These are phyloP conservation scores for Salvelinus alpinus DNA, from an alignment of 2,113 vertebrate genomes.

Conservation along the genomic window DNA sequence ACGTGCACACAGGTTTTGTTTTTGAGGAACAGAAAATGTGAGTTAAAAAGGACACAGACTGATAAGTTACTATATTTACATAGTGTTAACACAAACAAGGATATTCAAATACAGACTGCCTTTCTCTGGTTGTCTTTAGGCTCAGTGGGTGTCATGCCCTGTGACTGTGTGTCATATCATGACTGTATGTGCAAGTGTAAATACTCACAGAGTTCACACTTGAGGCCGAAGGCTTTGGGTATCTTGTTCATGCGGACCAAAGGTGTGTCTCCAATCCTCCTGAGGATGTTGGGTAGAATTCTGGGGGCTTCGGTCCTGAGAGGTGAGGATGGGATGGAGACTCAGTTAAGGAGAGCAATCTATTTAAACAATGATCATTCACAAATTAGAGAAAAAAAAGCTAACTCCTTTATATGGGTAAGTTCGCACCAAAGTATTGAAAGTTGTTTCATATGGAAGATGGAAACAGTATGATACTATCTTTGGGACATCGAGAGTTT, in stretches of 20 bases:
- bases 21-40: too few relatives aligned
- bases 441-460: not conserved
- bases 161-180: too few relatives aligned
- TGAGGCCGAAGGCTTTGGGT: constrained; percentile 82
- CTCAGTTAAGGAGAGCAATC: not conserved
- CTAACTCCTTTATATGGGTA: too few relatives aligned
- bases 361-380: not conserved
- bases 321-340: not conserved
- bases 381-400: not conserved
- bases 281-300: constrained; percentile 86
- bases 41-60: too few relatives aligned
- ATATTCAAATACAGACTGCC: too few relatives aligned
- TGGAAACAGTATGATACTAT: not conserved
- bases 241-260: constrained; percentile 92
- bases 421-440: too few relatives aligned
- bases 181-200: not conserved
- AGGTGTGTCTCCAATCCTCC: constrained; percentile 88
- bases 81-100: too few relatives aligned
- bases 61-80: too few relatives aligned
- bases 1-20: too few relatives aligned
- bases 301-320: constrained; percentile 62
- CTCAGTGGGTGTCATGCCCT: not conserved
- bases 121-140: too few relatives aligned
- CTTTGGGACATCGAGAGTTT: not conserved
- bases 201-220: constrained; percentile 92